Base-by-base conservation (phyloP, 1,140 invertebrate species). In the Anagrus nilaparvatae region DNA sequence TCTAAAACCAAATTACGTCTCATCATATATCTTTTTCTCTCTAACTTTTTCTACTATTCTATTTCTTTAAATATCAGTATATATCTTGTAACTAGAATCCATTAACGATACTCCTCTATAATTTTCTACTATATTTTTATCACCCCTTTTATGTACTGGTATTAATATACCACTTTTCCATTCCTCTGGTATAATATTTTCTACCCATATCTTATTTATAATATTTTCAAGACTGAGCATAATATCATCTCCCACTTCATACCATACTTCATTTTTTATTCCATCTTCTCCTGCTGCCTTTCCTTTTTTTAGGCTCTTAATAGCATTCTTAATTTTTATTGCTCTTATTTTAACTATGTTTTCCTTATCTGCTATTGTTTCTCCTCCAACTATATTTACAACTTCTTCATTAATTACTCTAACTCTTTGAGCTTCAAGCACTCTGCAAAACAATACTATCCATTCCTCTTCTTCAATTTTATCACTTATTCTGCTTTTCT, bases 131-230 rank as follows among this genome's bases (percentile, higher is more conserved):
- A 20, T 16, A 34, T 34, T 34, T 5, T 5, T 2, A 20, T 34
- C 32, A 2, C 32, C 17, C 16, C 20, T 34, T 10, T 34, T 20
- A 16, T 34, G n/a, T 14, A 36, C 8, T n/a, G 52, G 45, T 4
- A 57, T 52, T 12, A 58, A 51, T n/a, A 46, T 50, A 1, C 49
- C 54, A 34, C 48, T 38, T 14, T 48, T 55, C 52, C 53, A 57
- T 43, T 52, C 48, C n/a, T 54, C 44, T n/a, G 53, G 53, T 5
- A 54, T 56, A 3, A 18, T 49, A 50, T 60, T 48, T 12, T 48
- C 51, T 35, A 37, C 24, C 29, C 55, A 37, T 10, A 61, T 49
- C n/a, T 51, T 25, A 24, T 52, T 57, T n/a, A 54, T 53, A 3
- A 56, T 48, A 16, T 48, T 42, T 24, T 30, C 52, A 12, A 58